Conservation (phyloP, 2,113 vertebrate species). For the Pseudopipra pipra region DNA sequence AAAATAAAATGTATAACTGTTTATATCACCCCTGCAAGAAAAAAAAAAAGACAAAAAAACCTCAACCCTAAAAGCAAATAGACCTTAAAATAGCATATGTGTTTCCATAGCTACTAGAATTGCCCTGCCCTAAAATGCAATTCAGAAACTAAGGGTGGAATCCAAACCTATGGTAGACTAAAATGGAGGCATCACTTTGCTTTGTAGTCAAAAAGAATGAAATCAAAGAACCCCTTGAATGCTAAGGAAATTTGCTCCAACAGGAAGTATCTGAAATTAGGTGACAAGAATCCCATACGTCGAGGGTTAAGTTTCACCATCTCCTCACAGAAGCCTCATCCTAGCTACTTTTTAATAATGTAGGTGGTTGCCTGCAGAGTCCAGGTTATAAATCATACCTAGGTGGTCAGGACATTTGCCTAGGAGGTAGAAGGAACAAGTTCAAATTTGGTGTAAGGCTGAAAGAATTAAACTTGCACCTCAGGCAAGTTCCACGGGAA, state of each 20-base stretch:
- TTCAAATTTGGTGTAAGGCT: not conserved
- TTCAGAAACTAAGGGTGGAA: not conserved
- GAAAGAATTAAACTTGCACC: not conserved
- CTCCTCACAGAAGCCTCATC: not conserved
- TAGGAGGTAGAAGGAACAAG: not conserved
- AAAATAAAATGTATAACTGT: too few relatives aligned
- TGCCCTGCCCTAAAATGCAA: not conserved
- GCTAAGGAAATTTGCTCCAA: not conserved
- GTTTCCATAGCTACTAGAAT: not conserved
- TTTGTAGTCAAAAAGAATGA: not conserved
- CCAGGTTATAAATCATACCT: not conserved
- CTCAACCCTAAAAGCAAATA: not conserved
- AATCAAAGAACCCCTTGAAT: not conserved
- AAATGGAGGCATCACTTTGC: not conserved
- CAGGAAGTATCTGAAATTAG: not conserved
- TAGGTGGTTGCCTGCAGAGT: not conserved
- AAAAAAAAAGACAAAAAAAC: not conserved
- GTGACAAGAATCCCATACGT: not conserved
- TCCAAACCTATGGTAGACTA: not conserved
- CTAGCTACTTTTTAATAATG: not conserved
- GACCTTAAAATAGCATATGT: not conserved
- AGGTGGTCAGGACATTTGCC: not conserved
- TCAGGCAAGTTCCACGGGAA: not conserved
- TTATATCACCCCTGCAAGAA: rapidly evolving
- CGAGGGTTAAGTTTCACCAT: not conserved